These are phyloP conservation scores for Hermaeophaga mercurialis DNA, from an alignment of 2,888 invertebrate genomes.

Conservation along the genomic window DNA sequence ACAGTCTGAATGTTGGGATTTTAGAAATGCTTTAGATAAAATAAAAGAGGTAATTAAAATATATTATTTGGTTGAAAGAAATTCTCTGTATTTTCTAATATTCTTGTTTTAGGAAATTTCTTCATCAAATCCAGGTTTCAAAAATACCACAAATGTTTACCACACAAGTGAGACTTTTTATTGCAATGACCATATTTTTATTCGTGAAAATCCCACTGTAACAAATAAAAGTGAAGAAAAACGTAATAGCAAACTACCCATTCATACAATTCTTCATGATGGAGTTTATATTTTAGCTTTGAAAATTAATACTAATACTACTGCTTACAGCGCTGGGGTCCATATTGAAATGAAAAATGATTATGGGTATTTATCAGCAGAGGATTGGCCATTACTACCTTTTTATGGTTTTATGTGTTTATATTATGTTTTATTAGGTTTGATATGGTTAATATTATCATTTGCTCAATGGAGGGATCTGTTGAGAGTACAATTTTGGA, in stretches of 20 bases:
- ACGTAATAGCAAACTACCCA: slow-evolving; percentile 48
- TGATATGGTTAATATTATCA: slow-evolving; percentile 82
- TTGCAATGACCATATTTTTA: slow-evolving; percentile 52
- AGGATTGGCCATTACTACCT: slow-evolving; percentile 85
- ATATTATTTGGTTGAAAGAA: too few relatives aligned
- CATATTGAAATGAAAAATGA: slow-evolving; percentile 76
- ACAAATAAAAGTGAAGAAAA: slow-evolving; percentile 40
- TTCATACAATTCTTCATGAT: slow-evolving; percentile 67
- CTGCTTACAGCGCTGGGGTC: slow-evolving; percentile 63
- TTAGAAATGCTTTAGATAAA: slow-evolving; percentile 48
- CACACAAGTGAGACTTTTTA: slow-evolving; percentile 41
- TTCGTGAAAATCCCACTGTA: slow-evolving; percentile 46
- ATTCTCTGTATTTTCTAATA: too few relatives aligned
- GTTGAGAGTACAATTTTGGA: slow-evolving; percentile 93
- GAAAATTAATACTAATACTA: slow-evolving; percentile 56
- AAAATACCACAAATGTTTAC: slow-evolving; percentile 37
- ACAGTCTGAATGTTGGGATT: slow-evolving; percentile 65
- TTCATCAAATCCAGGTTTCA: slow-evolving; percentile 22
- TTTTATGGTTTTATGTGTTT: slow-evolving; percentile 92
- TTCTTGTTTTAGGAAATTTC: slow-evolving; percentile 34
- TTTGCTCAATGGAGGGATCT: slow-evolving; percentile 90
- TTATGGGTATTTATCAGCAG: slow-evolving; percentile 85
- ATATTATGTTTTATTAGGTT: slow-evolving; percentile 81
- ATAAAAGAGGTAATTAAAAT: slow-evolving; percentile 48
- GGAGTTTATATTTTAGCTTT: slow-evolving; percentile 73